Evolutionary conservation across 1,140 invertebrate species (phyloP).

Genomic region (Panulirus ornatus): DNA sequence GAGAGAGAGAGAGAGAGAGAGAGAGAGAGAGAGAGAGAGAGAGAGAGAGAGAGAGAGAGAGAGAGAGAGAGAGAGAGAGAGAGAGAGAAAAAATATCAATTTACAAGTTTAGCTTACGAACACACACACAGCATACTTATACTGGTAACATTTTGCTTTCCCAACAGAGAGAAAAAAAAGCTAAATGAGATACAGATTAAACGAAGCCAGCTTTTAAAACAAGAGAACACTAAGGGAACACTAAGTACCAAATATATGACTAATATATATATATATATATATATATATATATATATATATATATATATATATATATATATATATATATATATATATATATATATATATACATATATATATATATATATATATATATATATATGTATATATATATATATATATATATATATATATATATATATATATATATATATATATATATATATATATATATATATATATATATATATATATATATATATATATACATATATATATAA

Average conservation of each 20-base stretch:
- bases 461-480: no score
- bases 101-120: no score
- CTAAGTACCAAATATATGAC: background rate
- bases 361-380: constrained; percentile 1
- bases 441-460: no score
- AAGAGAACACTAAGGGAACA: no score
- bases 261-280: background rate
- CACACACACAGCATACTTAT: no score
- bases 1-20: constrained; percentile 19
- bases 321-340: constrained; percentile 14
- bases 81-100: no score
- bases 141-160: no score
- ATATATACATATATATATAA: no score
- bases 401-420: background rate
- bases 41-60: constrained; percentile 29
- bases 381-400: background rate
- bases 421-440: background rate
- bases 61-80: constrained; percentile 22
- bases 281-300: constrained; percentile 14
- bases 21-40: constrained; percentile 29
- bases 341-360: constrained; percentile 6
- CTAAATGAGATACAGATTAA: no score
- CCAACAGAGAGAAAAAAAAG: no score
- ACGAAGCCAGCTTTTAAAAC: no score
- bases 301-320: constrained; percentile 14